Evolutionary conservation across 1,140 invertebrate genomes (phyloP).

Genomic region (Rhizoglyphus robini): DNA sequence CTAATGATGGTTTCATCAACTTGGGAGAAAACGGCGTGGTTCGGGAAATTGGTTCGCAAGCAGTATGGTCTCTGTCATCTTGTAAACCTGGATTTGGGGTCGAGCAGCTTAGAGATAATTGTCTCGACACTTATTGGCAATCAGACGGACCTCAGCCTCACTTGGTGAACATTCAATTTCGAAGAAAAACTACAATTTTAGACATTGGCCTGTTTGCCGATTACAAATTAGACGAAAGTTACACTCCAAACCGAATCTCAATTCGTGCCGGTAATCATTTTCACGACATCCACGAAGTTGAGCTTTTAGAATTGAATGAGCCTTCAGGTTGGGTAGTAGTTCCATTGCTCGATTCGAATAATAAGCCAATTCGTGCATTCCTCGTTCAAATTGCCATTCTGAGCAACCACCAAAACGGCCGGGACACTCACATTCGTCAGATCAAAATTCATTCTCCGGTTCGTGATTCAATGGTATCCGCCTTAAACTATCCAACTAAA

Average conservation of each 20-base stretch:
- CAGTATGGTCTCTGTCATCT: conserved; percentile 93
- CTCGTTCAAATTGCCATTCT: conserved; percentile 95
- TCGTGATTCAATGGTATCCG: conserved; percentile 48
- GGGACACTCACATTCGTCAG: conserved; percentile 93
- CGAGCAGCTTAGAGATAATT: conserved; percentile 85
- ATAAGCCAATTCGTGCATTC: conserved; percentile 75
- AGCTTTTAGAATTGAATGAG: conserved; percentile 83
- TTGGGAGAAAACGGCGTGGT: conserved; percentile 48
- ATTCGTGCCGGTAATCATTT: conserved; percentile 89
- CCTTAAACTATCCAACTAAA: conserved; percentile 30
- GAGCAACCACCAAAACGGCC: conserved; percentile 94
- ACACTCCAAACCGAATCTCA: conserved; percentile 90
- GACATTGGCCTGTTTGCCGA: conserved; percentile 95
- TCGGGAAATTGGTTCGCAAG: conserved; percentile 84
- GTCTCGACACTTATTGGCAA: conserved; percentile 96
- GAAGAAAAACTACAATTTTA: conserved; percentile 81
- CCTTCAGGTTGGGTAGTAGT: conserved; percentile 91
- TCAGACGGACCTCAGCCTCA: conserved; percentile 96
- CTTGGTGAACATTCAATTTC: conserved; percentile 93
- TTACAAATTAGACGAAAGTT: conserved; percentile 96
- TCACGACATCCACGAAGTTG: conserved; percentile 93
- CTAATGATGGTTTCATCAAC: conserved; percentile 35
- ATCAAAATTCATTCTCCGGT: conserved; percentile 90
- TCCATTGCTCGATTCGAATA: conserved; percentile 73
- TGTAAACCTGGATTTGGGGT: conserved; percentile 98